Evolutionary conservation across 1,140 invertebrate genomes (phyloP).

Genomic region (Dermatophagoides farinae): DNA sequence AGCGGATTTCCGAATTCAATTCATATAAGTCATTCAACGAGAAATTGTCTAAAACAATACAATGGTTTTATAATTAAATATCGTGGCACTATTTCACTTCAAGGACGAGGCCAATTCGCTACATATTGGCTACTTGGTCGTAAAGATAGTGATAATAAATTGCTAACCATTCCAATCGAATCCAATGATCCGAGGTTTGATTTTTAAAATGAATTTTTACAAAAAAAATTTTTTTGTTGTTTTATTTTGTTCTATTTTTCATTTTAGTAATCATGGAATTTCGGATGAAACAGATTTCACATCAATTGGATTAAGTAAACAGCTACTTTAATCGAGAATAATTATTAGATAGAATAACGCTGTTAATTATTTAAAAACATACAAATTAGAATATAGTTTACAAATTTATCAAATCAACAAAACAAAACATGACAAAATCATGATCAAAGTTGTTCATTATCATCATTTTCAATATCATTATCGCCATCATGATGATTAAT

Average conservation of each 20-base stretch:
- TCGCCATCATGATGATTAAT: neutral
- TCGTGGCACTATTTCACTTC: constrained; percentile 37
- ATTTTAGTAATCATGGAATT: neutral
- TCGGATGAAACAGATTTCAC: neutral
- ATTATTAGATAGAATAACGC: too few relatives aligned
- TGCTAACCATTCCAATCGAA: neutral
- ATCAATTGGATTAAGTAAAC: neutral
- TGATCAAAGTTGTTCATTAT: too few relatives aligned
- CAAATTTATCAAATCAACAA: too few relatives aligned
- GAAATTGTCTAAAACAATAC: constrained; percentile 34
- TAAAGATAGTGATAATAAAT: neutral
- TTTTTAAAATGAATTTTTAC: too few relatives aligned
- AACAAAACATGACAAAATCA: too few relatives aligned
- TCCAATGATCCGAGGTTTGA: too few relatives aligned
- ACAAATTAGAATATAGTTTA: too few relatives aligned
- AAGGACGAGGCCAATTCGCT: constrained; percentile 25
- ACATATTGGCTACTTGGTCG: constrained; percentile 26
- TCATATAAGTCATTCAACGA: too few relatives aligned
- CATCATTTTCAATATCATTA: neutral
- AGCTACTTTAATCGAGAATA: neutral
- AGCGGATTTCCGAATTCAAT: too few relatives aligned
- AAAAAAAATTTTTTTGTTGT: neutral
- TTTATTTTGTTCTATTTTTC: neutral
- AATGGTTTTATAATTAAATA: constrained; percentile 57
- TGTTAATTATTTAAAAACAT: too few relatives aligned